These are phyloP conservation scores for Terrapene triunguis DNA, from an alignment of 2,113 vertebrate genomes.

Conservation along the genomic window DNA sequence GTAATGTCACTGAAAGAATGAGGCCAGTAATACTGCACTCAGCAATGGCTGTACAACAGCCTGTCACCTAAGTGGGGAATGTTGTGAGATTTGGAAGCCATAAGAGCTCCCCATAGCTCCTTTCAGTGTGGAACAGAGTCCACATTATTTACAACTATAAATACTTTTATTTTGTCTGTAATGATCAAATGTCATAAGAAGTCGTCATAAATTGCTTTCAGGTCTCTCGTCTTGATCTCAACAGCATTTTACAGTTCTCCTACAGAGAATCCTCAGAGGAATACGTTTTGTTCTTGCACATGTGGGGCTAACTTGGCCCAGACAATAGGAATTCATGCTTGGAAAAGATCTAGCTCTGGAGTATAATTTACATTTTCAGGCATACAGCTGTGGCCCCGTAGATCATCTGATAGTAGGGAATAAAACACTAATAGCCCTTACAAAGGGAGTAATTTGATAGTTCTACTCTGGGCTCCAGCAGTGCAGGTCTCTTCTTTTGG, in stretches of 20 bases:
- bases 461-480: background rate
- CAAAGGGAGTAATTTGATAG: background rate
- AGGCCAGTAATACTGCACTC: background rate
- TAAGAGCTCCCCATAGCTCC: background rate
- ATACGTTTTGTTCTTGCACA: background rate
- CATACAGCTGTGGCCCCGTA: background rate
- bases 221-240: background rate
- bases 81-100: constrained; percentile 9
- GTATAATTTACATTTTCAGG: background rate
- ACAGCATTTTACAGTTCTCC: background rate
- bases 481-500: background rate
- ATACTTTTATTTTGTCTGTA: constrained; percentile 3
- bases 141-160: background rate
- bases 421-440: constrained; percentile 28
- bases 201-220: background rate
- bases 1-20: constrained; percentile 14
- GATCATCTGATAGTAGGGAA: constrained; percentile 30
- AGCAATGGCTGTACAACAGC: background rate
- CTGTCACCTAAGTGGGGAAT: background rate
- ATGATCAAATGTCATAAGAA: background rate
- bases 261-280: constrained; percentile 1
- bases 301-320: background rate
- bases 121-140: constrained; percentile 15
- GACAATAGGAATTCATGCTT: background rate
- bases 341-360: background rate